Percentiles rank a stretch among this genome's conserved stretches.
Conservation (phyloP, 2,113 vertebrate genomes). For the Morone saxatilis region DNA sequence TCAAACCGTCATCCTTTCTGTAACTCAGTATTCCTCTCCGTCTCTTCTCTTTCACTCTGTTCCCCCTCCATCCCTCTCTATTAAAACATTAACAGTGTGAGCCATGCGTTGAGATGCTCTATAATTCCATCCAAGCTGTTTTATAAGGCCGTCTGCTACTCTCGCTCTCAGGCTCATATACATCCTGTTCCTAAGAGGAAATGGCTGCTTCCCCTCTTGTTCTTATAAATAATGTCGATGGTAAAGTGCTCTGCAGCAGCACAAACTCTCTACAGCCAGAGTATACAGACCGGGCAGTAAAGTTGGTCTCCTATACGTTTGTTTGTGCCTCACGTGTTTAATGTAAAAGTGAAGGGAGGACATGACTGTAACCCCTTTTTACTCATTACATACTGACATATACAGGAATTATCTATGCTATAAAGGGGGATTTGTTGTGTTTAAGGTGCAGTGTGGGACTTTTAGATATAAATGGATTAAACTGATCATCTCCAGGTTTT, state of each 20-base stretch:
- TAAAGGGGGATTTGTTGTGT: too few species aligned
- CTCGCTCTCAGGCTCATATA: slow-evolving; percentile 54
- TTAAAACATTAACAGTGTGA: slow-evolving; percentile 54
- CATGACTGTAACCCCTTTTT: background rate
- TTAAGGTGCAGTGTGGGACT: too few species aligned
- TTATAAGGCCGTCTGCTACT: slow-evolving; percentile 39
- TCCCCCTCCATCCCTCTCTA: slow-evolving; percentile 10
- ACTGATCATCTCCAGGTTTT: too few species aligned
- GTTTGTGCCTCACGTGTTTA: background rate
- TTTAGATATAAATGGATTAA: too few species aligned
- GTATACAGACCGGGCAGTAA: background rate
- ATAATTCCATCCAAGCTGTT: slow-evolving; percentile 59
- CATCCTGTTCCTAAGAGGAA: slow-evolving; percentile 70
- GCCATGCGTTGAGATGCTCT: slow-evolving; percentile 28
- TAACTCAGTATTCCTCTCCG: background rate
- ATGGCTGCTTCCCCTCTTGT: slow-evolving; percentile 62
- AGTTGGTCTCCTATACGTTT: background rate
- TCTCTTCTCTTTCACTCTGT: background rate
- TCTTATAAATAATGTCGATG: slow-evolving; percentile 72
- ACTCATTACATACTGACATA: background rate
- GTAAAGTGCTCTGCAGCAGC: slow-evolving; percentile 67
- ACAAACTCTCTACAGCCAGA: slow-evolving; percentile 6
- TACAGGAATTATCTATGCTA: background rate
- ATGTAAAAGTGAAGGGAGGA: background rate
- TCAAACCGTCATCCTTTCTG: background rate